A percentile compares a stretch with the other conserved stretches of the same genome.
Conservation (phyloP, 2,113 vertebrate species). For the Polypterus senegalus region DNA sequence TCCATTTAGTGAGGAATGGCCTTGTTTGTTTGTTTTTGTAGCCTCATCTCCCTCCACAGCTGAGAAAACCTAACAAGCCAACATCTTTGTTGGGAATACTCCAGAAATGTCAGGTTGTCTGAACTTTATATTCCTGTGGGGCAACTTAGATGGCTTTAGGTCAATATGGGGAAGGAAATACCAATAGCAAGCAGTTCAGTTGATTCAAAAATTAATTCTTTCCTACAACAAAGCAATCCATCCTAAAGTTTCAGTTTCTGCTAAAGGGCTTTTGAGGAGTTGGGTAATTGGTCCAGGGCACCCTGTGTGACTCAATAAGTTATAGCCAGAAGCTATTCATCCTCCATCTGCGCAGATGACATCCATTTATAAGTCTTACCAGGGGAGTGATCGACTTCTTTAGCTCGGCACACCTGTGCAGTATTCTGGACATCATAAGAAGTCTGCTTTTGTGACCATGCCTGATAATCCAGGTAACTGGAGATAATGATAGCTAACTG, state of each 20-base stretch:
- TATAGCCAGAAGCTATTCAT: constrained; percentile 45
- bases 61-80: no score
- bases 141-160: constrained; percentile 40
- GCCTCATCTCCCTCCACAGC: no score
- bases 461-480: no score
- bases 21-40: no score
- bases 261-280: constrained; percentile 35
- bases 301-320: constrained; percentile 49
- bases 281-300: constrained; percentile 46
- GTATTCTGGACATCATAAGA: neutral
- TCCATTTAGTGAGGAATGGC: no score
- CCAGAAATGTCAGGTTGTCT: constrained; percentile 10
- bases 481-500: no score
- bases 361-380: constrained; percentile 34
- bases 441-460: no score
- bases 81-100: no score
- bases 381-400: neutral
- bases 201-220: constrained; percentile 56
- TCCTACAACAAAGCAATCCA: constrained; percentile 49
- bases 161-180: constrained; percentile 51
- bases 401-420: neutral
- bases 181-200: constrained; percentile 48
- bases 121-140: constrained; percentile 31
- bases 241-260: constrained; percentile 33
- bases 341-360: constrained; percentile 28